phyloP scores from a whole-genome alignment of 2,888 invertebrate genomes.

The Sisyra nigra region DNA sequence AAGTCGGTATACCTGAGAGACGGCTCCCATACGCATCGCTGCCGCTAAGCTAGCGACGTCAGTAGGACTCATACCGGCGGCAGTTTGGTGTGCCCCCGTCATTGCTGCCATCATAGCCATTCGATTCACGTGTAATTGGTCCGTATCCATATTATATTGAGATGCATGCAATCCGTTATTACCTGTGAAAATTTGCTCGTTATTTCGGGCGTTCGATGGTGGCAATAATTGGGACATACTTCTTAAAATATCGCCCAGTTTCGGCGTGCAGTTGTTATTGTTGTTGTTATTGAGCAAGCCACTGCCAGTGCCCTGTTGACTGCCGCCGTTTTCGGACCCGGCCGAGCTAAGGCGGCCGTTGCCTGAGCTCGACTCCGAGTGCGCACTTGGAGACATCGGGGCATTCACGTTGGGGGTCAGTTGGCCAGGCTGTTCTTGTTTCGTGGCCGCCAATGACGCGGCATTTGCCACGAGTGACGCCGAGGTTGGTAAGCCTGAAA shows the following conservation, averaged over 20 bases:
- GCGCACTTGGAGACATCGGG: conserved; percentile 51
- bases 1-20: conserved; percentile 20
- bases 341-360: conserved; percentile 68
- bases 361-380: conserved; percentile 71
- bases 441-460: conserved; percentile 8
- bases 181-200: conserved; percentile 17
- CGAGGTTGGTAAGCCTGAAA: conserved; percentile 7
- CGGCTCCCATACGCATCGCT: conserved; percentile 49
- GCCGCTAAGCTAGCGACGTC: conserved; percentile 49
- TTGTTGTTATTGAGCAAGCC: conserved; percentile 44
- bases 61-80: conserved; percentile 18
- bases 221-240: conserved; percentile 18
- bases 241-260: conserved; percentile 31
- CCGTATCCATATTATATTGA: conserved; percentile 42
- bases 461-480: conserved; percentile 8
- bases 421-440: conserved; percentile 27
- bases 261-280: conserved; percentile 46
- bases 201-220: neutral
- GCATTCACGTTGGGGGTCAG: conserved; percentile 41
- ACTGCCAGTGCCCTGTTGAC: conserved; percentile 41
- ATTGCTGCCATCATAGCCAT: conserved; percentile 55
- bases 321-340: conserved; percentile 50
- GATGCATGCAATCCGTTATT: conserved; percentile 42
- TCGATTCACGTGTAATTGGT: conserved; percentile 36
- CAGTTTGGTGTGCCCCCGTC: conserved; percentile 47